A percentile compares a stretch with the other conserved stretches of the same genome.
Conservation (phyloP, 2,797 vertebrate genomes). For the Gadopsis marmoratus region DNA sequence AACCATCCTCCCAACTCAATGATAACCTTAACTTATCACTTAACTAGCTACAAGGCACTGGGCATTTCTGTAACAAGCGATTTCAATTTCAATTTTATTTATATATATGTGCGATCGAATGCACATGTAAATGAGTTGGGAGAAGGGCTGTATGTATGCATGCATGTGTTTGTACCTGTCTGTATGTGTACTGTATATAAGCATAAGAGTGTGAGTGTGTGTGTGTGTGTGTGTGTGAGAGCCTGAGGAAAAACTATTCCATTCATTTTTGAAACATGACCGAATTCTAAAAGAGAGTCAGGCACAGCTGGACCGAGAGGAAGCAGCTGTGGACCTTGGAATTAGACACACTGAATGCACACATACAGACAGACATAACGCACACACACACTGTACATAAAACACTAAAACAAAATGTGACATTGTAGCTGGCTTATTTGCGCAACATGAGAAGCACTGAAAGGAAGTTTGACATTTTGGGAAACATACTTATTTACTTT, state of each 20-base stretch:
- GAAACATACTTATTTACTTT: not conserved
- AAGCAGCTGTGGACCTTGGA: conserved; percentile 41
- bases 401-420: not conserved
- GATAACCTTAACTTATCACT: not conserved
- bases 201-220: not conserved
- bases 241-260: conserved; percentile 8
- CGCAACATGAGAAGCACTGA: not conserved
- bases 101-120: not conserved
- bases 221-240: not conserved
- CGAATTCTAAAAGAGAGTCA: conserved; percentile 8
- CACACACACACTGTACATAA: not conserved
- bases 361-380: not conserved
- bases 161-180: not conserved
- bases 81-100: no score
- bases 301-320: conserved; percentile 32
- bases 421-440: not conserved
- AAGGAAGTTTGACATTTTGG: not conserved
- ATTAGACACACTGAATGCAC: conserved; percentile 9
- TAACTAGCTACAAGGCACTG: not conserved
- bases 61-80: not conserved
- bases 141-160: not conserved
- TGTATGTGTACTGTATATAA: not conserved
- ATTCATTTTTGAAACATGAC: conserved; percentile 36
- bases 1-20: not conserved
- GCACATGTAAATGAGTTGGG: conserved; percentile 4